These are phyloP conservation scores for Crypturellus undulatus DNA, from an alignment of 2,113 vertebrate genomes.

Conservation along the genomic window DNA sequence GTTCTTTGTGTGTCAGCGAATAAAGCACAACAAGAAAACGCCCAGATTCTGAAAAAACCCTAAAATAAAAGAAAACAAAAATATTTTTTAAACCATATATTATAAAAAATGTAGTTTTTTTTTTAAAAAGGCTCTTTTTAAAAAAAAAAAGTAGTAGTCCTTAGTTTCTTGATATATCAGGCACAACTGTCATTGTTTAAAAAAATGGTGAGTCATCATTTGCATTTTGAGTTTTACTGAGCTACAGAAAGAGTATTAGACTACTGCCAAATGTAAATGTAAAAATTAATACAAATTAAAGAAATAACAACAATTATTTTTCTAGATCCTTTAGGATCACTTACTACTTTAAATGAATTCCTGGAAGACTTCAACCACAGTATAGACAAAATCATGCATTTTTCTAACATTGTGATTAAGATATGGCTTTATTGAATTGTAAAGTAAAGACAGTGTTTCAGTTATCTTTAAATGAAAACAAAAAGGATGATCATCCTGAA, in stretches of 20 bases:
- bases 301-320: neutral
- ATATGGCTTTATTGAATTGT: too few relatives aligned
- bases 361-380: neutral
- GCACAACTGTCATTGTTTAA: neutral
- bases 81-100: fast-evolving
- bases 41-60: conserved; percentile 87
- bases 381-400: neutral
- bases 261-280: neutral
- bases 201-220: neutral
- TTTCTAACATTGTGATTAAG: too few relatives aligned
- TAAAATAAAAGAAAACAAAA: conserved; percentile 50
- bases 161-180: neutral
- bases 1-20: conserved; percentile 86
- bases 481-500: neutral
- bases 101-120: neutral
- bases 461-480: neutral
- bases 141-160: neutral
- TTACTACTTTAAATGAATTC: neutral
- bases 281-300: neutral
- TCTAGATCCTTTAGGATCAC: neutral
- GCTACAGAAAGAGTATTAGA: neutral
- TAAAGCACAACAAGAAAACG: conserved; percentile 91
- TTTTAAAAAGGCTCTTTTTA: neutral
- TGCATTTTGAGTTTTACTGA: neutral
- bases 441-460: neutral